Evolutionary conservation across 2,113 vertebrate genomes (phyloP).

Genomic region (Euleptes europaea): DNA sequence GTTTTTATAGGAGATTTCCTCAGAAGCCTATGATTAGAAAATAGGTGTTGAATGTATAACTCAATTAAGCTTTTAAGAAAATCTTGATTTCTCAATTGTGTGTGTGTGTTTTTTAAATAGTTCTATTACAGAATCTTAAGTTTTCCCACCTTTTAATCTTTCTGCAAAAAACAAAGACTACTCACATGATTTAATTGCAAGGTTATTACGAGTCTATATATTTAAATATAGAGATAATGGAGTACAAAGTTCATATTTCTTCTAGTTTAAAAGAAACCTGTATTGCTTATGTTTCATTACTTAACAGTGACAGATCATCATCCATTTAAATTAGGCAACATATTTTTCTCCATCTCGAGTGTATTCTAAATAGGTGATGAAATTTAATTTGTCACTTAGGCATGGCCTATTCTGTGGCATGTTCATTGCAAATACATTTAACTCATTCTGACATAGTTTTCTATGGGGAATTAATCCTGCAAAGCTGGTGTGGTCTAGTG

Average conservation of each 20-base stretch:
- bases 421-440: not conserved
- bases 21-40: not conserved
- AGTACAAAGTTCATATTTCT: not conserved
- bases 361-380: not conserved
- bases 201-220: not conserved
- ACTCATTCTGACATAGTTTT: not conserved
- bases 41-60: not conserved
- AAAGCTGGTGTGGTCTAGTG: not conserved
- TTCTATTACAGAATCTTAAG: rapidly evolving
- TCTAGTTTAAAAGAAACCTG: not conserved
- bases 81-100: not conserved
- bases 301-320: not conserved
- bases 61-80: not conserved
- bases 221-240: not conserved
- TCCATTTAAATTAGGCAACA: not conserved
- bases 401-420: too few species aligned
- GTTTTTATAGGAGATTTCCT: too few species aligned
- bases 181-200: not conserved
- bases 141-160: not conserved
- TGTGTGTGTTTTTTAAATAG: not conserved
- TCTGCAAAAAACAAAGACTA: not conserved
- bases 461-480: not conserved
- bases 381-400: too few species aligned
- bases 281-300: not conserved
- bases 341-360: not conserved